Evolutionary conservation across 2,888 invertebrate genomes (phyloP), one percentile per base, ranked within the genome.

Genomic region (Lepetodrilus schrolli): DNA sequence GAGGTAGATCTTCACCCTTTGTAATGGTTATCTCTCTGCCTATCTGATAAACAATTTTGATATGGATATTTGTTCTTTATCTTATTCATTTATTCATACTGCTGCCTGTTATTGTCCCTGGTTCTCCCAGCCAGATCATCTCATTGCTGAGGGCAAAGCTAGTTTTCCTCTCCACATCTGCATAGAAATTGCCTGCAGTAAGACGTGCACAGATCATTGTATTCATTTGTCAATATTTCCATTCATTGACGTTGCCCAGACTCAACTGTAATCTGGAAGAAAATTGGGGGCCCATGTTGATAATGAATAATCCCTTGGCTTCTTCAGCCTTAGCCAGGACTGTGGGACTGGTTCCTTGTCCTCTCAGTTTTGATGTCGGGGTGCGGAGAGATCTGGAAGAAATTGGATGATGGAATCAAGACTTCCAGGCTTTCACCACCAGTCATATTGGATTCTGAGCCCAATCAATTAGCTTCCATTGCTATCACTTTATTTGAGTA

Each of bases 351-450:
- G 48, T 13, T 48, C 48, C 48, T n/a, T 4, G 17, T 5, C 20
- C 3, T 3, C 48, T 48, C 48, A 48, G 47, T 47, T 2, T 17
- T 17, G 48, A 48, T 48, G 17, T 48, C 48, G 48, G 48, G 48
- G 21, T 17, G 3, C 4, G 51, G 58, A 17, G 26, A 34, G 13
- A n/a, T 58, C 7, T 23, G 34, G 58, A 34, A 58, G 58, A 34
- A 58, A 58, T 58, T 58, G 58, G 58, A 58, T 58, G 26, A 58
- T 10, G n/a, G 30, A 58, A 30, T 26, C 34, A 26, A 58, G 58
- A 17, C 30, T 17, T 8, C 8, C 13, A 58, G 58, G 7, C 10
- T 17, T 10, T 7, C 34, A 58, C n/a, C 13, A 30, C 30, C 23
- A n/a, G 34, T 34, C 30, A 58, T 58, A 58, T 58, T 30, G 30